These are phyloP conservation scores for Urocyon cinereoargenteus DNA, from an alignment of 2,797 vertebrate species.

Conservation along the genomic window DNA sequence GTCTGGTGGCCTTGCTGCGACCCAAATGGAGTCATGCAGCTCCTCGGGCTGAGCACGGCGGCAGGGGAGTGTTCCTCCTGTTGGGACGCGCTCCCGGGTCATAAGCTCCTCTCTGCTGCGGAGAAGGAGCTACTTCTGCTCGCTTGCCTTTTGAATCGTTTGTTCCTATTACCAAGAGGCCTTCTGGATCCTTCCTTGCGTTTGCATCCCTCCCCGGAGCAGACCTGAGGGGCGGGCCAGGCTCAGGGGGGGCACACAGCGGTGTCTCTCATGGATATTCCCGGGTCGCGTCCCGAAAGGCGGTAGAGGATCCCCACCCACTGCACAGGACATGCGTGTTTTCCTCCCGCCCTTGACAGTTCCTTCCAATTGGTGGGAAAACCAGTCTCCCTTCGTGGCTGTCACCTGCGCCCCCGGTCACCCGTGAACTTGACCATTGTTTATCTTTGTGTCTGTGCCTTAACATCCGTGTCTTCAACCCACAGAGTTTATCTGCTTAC, in stretches of 20 bases:
- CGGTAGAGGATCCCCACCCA: fast-evolving
- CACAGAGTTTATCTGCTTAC: fast-evolving
- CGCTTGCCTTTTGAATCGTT: not conserved
- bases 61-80: not conserved
- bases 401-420: fast-evolving
- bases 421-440: not conserved
- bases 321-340: fast-evolving
- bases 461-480: too few species aligned
- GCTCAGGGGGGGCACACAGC: fast-evolving
- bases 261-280: too few species aligned
- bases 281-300: not conserved
- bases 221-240: fast-evolving
- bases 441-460: not conserved
- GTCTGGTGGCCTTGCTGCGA: not conserved
- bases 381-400: fast-evolving
- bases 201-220: fast-evolving
- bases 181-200: fast-evolving
- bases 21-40: not conserved
- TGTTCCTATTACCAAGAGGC: not conserved
- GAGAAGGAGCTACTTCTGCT: fast-evolving
- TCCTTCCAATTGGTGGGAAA: fast-evolving
- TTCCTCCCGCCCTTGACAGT: fast-evolving
- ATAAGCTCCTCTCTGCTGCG: not conserved
- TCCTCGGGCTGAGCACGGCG: not conserved
- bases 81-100: not conserved